These are phyloP conservation scores for Apostichopus japonicus DNA, from an alignment of 35 echinoderm and acorn worm genomes.

Conservation along the genomic window DNA sequence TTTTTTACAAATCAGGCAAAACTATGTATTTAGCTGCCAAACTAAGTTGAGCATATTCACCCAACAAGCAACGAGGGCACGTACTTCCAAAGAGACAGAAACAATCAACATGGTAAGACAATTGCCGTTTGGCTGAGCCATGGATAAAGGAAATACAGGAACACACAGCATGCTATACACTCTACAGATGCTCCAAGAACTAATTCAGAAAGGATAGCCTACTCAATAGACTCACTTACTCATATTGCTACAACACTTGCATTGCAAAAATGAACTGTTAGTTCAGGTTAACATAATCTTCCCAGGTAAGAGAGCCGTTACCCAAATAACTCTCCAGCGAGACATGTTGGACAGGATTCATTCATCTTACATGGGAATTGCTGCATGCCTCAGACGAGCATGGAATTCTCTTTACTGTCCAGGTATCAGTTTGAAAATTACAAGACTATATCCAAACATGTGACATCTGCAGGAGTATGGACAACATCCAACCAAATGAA, in stretches of 20 bases:
- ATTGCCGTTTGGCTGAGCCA: slow-evolving; percentile 54
- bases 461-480: slow-evolving; percentile 50
- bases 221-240: slow-evolving; percentile 1
- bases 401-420: slow-evolving; percentile 73
- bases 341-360: slow-evolving; percentile 70
- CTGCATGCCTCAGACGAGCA: slow-evolving; percentile 70
- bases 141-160: slow-evolving; percentile 45
- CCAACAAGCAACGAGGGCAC: slow-evolving; percentile 10
- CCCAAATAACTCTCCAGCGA: slow-evolving; percentile 14
- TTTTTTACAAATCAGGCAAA: slow-evolving; percentile 66
- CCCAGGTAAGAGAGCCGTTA: slow-evolving; percentile 34
- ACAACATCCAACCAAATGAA: slow-evolving; percentile 58
- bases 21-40: slow-evolving; percentile 82
- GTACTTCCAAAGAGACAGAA: slow-evolving; percentile 48
- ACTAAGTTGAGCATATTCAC: slow-evolving; percentile 68
- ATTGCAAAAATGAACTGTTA: slow-evolving; percentile 9
- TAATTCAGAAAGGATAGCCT: slow-evolving; percentile 51
- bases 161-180: slow-evolving; percentile 47
- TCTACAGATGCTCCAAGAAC: slow-evolving; percentile 26
- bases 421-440: slow-evolving; percentile 47
- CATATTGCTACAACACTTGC: slow-evolving; percentile 5
- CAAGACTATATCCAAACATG: slow-evolving; percentile 42
- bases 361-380: slow-evolving; percentile 67
- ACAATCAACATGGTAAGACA: slow-evolving; percentile 67
- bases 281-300: slow-evolving; percentile 34